phyloP scores from a whole-genome alignment of 2,797 vertebrate genomes.

The Myripristis jacobus region DNA sequence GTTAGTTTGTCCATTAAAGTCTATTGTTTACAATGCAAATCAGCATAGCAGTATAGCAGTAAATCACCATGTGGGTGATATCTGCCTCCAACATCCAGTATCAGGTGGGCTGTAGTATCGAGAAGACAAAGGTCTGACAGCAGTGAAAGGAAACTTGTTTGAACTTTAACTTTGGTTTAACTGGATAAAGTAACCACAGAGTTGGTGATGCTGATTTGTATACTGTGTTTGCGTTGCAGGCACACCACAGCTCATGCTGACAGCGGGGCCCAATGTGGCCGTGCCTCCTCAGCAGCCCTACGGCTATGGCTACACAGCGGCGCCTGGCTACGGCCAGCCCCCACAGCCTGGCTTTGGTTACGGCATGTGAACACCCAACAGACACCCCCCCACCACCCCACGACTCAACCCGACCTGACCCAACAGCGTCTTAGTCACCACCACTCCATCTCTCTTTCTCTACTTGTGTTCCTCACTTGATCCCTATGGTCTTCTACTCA shows the following conservation, averaged over 20 bases:
- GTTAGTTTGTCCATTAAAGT: no score
- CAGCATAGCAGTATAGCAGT: no score
- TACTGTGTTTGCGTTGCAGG: constrained; percentile 78
- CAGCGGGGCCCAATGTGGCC: constrained; percentile 94
- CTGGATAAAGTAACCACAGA: no score
- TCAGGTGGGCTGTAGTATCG: no score
- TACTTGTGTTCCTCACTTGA: constrained; percentile 88
- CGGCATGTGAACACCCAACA: constrained; percentile 89
- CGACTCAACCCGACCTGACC: constrained; percentile 61
- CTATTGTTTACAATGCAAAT: no score
- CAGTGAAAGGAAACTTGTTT: no score
- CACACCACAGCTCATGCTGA: constrained; percentile 99
- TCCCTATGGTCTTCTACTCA: constrained; percentile 90
- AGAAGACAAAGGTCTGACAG: no score
- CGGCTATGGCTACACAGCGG: constrained; percentile 89
- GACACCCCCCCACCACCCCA: constrained; percentile 53
- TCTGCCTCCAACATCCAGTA: no score
- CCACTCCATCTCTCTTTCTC: constrained; percentile 83
- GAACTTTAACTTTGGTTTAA: no score
- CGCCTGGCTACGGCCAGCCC: constrained; percentile 89
- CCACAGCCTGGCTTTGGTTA: constrained; percentile 94
- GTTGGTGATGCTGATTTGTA: neutral
- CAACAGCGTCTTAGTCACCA: constrained; percentile 65
- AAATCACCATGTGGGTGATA: no score
- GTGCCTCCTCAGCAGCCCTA: constrained; percentile 97